These are phyloP conservation scores for Drosophila parvula DNA, from an alignment of 1,140 invertebrate genomes.

Conservation along the genomic window DNA sequence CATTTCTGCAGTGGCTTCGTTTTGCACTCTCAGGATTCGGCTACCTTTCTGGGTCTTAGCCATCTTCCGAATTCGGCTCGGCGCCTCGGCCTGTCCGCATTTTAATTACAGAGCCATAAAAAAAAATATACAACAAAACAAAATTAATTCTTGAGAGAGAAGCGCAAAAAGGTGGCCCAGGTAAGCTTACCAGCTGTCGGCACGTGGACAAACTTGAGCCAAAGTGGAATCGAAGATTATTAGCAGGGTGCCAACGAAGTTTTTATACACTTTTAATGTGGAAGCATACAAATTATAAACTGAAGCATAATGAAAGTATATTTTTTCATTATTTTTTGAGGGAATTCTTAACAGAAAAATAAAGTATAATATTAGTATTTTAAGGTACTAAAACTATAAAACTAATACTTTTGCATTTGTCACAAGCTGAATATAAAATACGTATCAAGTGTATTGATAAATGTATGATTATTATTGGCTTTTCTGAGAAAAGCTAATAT, in stretches of 20 bases:
- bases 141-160: conserved; percentile 56
- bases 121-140: conserved; percentile 48
- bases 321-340: no score
- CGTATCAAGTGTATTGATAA: not conserved
- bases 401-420: not conserved
- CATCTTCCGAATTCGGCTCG: not conserved
- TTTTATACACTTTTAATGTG: not conserved
- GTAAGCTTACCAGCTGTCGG: conserved; percentile 57
- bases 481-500: not conserved
- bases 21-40: conserved; percentile 1
- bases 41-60: not conserved
- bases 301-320: no score
- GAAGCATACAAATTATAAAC: not conserved
- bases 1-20: conserved; percentile 9
- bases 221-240: conserved; percentile 17
- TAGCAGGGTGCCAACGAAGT: not conserved
- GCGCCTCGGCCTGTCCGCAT: conserved; percentile 41
- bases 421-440: not conserved
- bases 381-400: not conserved
- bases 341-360: not conserved
- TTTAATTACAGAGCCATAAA: conserved; percentile 72
- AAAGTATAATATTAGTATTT: not conserved
- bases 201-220: conserved; percentile 62
- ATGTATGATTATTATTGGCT: not conserved
- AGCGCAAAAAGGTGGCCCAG: conserved; percentile 24